Conservation (phyloP, 2,797 vertebrate species). For the Falco rusticolus region DNA sequence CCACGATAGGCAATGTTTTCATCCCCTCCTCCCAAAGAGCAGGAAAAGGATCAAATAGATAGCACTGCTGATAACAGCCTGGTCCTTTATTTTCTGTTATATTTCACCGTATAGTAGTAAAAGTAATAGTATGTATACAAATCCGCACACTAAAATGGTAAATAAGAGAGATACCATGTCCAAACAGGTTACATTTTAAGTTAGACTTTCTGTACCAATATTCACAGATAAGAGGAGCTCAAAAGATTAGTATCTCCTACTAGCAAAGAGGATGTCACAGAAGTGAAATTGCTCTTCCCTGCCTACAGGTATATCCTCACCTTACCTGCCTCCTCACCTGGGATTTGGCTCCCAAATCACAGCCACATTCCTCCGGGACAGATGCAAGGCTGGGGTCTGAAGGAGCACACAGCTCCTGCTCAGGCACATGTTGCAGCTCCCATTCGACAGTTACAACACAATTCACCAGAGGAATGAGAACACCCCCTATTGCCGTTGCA, state of each 20-base stretch:
- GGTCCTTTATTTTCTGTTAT: not conserved
- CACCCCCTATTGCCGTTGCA: not conserved
- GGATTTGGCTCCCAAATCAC: not conserved
- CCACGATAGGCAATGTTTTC: not conserved
- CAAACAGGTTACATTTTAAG: not conserved
- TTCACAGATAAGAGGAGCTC: not conserved
- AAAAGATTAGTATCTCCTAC: not conserved
- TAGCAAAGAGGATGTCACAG: not conserved
- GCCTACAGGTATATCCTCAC: not conserved
- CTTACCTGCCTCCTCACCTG: not conserved
- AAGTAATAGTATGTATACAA: not conserved
- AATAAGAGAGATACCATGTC: not conserved
- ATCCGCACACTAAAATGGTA: not conserved
- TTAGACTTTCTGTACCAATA: not conserved
- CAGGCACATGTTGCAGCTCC: accelerated
- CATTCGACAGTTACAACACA: not conserved
- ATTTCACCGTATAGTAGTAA: not conserved
- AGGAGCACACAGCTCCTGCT: not conserved
- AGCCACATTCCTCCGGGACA: not conserved
- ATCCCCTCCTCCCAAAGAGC: not conserved
- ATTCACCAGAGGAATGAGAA: not conserved
- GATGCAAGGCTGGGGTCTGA: not conserved
- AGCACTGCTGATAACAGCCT: not conserved
- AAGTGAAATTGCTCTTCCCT: not conserved
- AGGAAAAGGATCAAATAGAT: not conserved